phyloP scores from a whole-genome alignment of 1,140 invertebrate species.

The Agraylea sexmaculata region DNA sequence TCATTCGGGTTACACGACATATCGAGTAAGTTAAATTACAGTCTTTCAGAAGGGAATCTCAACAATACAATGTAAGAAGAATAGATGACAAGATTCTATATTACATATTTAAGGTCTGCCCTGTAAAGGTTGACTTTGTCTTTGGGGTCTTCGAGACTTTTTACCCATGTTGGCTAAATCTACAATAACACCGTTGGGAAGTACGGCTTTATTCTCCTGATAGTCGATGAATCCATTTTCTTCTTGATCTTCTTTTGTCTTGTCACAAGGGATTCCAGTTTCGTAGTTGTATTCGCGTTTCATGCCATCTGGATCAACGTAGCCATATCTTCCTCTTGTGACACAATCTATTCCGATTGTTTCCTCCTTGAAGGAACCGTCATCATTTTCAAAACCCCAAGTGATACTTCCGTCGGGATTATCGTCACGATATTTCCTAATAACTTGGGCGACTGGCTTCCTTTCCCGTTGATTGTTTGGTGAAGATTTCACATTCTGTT shows the following conservation, averaged over 20 bases:
- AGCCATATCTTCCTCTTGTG: slow-evolving; percentile 70
- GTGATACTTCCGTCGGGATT: slow-evolving; percentile 72
- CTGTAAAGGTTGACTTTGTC: slow-evolving; percentile 23
- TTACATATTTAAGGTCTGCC: no score
- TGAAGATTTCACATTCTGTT: slow-evolving; percentile 30
- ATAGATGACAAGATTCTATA: no score
- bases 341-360: slow-evolving; percentile 68
- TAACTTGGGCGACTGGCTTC: slow-evolving; percentile 60
- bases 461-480: slow-evolving; percentile 35
- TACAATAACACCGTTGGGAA: slow-evolving; percentile 56
- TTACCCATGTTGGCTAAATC: slow-evolving; percentile 55
- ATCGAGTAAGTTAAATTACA: no score
- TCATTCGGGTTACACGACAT: no score
- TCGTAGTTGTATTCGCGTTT: slow-evolving; percentile 61
- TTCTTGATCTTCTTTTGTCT: slow-evolving; percentile 44
- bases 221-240: slow-evolving; percentile 57
- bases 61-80: no score
- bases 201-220: slow-evolving; percentile 54
- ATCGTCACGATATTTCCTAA: slow-evolving; percentile 63
- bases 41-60: no score
- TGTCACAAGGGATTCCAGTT: slow-evolving; percentile 56
- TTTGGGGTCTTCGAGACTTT: slow-evolving; percentile 50
- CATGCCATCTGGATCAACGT: slow-evolving; percentile 67
- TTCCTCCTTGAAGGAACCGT: slow-evolving; percentile 69
- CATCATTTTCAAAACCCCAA: slow-evolving; percentile 78